Evolutionary conservation across 2,113 vertebrate genomes (phyloP).

Genomic region (Phalacrocorax aristotelis): DNA sequence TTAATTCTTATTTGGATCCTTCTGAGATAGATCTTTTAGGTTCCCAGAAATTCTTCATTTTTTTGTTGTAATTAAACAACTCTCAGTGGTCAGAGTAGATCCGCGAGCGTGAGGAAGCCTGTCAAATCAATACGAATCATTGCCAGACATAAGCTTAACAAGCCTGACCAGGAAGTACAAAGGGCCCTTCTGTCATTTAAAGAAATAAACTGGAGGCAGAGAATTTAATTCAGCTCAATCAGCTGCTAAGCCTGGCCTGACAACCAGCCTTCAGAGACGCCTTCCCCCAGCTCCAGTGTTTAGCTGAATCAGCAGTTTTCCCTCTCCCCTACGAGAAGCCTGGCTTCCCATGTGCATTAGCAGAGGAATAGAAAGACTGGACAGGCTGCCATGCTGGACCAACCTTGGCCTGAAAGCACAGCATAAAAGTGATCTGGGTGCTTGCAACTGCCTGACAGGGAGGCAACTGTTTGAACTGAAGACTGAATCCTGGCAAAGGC

Average conservation of each 20-base stretch:
- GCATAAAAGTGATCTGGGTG: neutral
- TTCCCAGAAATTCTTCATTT: neutral
- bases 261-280: neutral
- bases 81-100: neutral
- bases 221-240: conserved; percentile 6
- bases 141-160: conserved; percentile 15
- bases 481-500: neutral
- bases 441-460: neutral
- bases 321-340: neutral
- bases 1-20: neutral
- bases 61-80: neutral
- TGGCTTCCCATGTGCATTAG: neutral
- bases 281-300: neutral
- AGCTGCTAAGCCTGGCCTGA: conserved; percentile 21
- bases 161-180: neutral
- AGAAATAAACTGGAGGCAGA: conserved; percentile 32
- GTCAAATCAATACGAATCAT: conserved; percentile 7
- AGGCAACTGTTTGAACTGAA: neutral
- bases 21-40: neutral
- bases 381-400: rapidly evolving
- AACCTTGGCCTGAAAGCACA: neutral
- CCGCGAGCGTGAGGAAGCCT: neutral
- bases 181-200: neutral
- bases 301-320: neutral
- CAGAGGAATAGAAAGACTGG: neutral